Evolutionary conservation across 2,888 invertebrate genomes (phyloP).

Genomic region (Cephus pulcher): DNA sequence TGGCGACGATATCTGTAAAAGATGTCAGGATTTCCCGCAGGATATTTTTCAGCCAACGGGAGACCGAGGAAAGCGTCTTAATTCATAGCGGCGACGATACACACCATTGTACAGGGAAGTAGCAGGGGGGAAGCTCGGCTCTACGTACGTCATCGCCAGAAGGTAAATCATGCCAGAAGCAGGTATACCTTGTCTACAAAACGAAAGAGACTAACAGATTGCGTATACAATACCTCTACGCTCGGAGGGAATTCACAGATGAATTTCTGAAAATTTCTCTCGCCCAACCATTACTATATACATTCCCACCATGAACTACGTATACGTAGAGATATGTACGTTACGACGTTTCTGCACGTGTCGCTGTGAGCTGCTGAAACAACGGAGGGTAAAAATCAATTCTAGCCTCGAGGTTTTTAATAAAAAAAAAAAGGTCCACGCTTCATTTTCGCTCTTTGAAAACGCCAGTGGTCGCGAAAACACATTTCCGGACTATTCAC

Average conservation of each 20-base stretch:
- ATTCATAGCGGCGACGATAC: not conserved
- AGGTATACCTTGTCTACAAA: not conserved
- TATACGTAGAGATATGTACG: not conserved
- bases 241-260: not conserved
- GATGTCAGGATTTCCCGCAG: not conserved
- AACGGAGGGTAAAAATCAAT: constrained; percentile 47
- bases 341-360: not conserved
- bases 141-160: not conserved
- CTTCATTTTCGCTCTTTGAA: constrained; percentile 50
- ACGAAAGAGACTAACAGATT: not conserved
- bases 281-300: not conserved
- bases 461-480: not conserved
- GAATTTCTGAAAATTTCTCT: not conserved
- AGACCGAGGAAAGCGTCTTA: not conserved
- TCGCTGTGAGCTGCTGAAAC: not conserved
- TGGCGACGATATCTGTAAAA: not conserved
- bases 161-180: not conserved
- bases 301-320: not conserved
- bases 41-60: not conserved
- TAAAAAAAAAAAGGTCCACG: constrained; percentile 39
- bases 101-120: not conserved
- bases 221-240: not conserved
- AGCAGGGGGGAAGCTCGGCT: not conserved
- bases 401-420: constrained; percentile 58
- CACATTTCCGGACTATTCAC: not conserved